Conservation (phyloP, 2,888 invertebrate genomes). For the Drosophila peninsularis region DNA sequence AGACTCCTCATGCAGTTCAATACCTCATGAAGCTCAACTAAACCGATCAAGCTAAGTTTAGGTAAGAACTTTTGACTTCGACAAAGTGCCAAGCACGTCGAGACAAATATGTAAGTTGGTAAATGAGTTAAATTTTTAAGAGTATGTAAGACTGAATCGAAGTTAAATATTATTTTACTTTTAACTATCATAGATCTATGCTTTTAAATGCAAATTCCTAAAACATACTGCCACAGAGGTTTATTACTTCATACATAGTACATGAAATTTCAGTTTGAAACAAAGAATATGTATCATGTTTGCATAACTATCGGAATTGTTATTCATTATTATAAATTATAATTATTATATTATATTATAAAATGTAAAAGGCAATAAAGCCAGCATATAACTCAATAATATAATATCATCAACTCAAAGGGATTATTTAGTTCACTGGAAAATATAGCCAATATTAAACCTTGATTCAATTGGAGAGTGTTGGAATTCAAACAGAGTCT, state of each 20-base stretch:
- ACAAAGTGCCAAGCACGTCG: neutral
- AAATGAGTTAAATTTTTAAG: no score
- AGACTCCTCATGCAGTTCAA: neutral
- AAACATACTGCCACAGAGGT: no score
- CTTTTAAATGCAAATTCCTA: neutral
- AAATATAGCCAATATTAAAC: neutral
- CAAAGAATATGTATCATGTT: no score
- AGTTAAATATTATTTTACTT: neutral
- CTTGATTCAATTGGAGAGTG: neutral
- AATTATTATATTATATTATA: no score
- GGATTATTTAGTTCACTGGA: neutral
- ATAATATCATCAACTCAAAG: no score
- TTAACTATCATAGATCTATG: neutral
- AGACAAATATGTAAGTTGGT: neutral
- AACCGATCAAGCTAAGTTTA: neutral
- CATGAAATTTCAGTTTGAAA: no score
- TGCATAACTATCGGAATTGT: no score
- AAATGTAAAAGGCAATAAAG: no score
- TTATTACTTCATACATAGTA: no score
- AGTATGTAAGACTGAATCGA: neutral
- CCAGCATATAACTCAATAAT: no score
- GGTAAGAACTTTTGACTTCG: neutral
- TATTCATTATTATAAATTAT: no score
- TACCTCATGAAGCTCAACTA: neutral
- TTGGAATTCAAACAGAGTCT: no score